These are phyloP conservation scores for Ctena decussata DNA, from an alignment of 2,888 invertebrate species.

Conservation along the genomic window DNA sequence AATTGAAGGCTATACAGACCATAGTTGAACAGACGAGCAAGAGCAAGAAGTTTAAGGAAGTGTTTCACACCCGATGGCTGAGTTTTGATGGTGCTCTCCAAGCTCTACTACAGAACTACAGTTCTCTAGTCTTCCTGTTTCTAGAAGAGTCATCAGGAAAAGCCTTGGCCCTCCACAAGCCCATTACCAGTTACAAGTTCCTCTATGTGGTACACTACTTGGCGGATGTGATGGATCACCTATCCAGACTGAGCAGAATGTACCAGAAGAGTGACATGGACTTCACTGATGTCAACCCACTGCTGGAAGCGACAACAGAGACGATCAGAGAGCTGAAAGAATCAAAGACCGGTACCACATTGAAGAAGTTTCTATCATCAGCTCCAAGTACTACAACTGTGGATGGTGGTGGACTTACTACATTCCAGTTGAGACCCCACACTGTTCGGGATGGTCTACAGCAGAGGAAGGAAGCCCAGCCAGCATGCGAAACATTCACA, in stretches of 20 bases:
- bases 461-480: conserved; percentile 55
- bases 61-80: conserved; percentile 44
- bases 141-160: conserved; percentile 49
- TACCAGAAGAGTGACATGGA: conserved; percentile 55
- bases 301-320: conserved; percentile 42
- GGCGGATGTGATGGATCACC: conserved; percentile 54
- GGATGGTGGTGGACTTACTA: conserved; percentile 41
- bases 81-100: conserved; percentile 60
- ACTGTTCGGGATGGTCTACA: conserved; percentile 55
- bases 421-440: conserved; percentile 62
- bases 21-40: not conserved
- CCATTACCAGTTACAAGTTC: conserved; percentile 56
- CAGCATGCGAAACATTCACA: conserved; percentile 49
- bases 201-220: conserved; percentile 57
- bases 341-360: conserved; percentile 25
- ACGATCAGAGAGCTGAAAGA: conserved; percentile 10
- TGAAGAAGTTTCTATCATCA: conserved; percentile 25
- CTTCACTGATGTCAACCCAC: conserved; percentile 56
- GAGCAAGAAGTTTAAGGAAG: conserved; percentile 10
- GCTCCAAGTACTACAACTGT: conserved; percentile 43
- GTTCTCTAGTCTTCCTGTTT: conserved; percentile 35
- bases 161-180: conserved; percentile 43
- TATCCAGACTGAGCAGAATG: conserved; percentile 50
- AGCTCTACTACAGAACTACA: conserved; percentile 38
- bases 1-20: conserved; percentile 32